Conservation (phyloP, 92 coral and sea anemone genomes). For the Pocillopora grandis region DNA sequence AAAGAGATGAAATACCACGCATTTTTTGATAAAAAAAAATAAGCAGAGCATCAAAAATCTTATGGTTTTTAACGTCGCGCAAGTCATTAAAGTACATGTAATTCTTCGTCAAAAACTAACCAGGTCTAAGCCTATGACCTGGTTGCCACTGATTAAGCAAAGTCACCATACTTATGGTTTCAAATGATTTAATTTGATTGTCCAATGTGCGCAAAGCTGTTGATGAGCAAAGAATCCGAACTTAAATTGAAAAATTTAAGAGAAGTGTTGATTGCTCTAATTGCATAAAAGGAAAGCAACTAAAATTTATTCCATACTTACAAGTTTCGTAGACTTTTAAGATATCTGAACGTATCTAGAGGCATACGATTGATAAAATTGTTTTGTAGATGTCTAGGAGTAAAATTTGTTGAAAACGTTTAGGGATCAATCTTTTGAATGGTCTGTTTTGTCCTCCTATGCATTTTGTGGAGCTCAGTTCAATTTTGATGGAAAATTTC, state of each 20-base stretch:
- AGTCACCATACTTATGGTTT: background rate
- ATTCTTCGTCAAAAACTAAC: too few species aligned
- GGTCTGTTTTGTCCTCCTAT: too few species aligned
- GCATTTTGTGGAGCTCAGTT: too few species aligned
- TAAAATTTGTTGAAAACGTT: background rate
- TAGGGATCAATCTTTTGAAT: background rate
- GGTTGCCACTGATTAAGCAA: background rate
- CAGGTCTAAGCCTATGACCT: too few species aligned
- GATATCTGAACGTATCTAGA: slow-evolving; percentile 1
- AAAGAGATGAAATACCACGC: background rate
- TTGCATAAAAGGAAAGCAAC: background rate
- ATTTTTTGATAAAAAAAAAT: too few species aligned
- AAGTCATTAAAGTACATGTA: too few species aligned
- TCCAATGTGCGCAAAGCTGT: background rate
- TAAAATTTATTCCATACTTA: background rate
- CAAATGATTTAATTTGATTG: background rate
- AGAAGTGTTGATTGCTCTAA: background rate
- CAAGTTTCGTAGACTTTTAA: background rate
- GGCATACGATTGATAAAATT: slow-evolving; percentile 21
- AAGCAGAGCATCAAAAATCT: too few species aligned
- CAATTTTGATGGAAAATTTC: too few species aligned
- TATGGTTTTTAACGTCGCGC: too few species aligned
- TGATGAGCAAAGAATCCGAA: too few species aligned
- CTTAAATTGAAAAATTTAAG: too few species aligned
- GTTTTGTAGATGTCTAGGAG: slow-evolving; percentile 6